Evolutionary conservation across 2,113 vertebrate genomes (phyloP), one percentile per base, ranked within the genome.

Genomic region (Plecotus auritus): DNA sequence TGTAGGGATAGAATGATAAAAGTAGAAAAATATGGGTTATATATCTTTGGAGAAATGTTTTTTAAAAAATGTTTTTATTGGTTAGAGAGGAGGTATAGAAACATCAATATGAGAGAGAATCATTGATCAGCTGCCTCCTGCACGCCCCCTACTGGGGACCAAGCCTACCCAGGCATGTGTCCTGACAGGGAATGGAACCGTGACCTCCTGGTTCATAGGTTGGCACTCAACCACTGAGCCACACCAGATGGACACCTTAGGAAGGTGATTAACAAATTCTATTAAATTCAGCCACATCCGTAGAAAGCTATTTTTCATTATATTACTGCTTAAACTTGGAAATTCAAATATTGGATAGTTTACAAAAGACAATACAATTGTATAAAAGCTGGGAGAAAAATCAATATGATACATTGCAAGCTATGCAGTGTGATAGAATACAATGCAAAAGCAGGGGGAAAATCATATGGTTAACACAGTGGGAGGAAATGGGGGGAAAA

Each of bases 381-480:
- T 88, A 76, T 51, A 76, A 83, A 95, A 88, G 59, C 69, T 83
- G 76, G 77, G 70, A n/a, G 23, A 74, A 82, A 91, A 91, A 67
- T 40, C 23, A 42, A 23, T 66, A 82, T 28, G 56, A 37, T 74
- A 45, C 16, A 87, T 0, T 72, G 32, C 12, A 80, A 51, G 23
- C n/a, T 22, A 32, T 40, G 16, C 32, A 77, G 40, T 76, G 37
- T 10, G 9, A 23, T 86, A 28, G 1, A n/a, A 54, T 82, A 73
- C 23, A 73, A 35, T 42, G 45, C 12, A 76, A 88, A 90, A 95
- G 47, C 8, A 32, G 5, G 18, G 23, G 64, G 40, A 14, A 54
- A 78, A 87, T 82, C 47, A 74, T 22, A 67, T 87, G 76, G 26
- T 30, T 72, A 66, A 91, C 35, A 74, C 30, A 91, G 2, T n/a